Base-by-base conservation (phyloP, 2,888 invertebrate genomes). In the Dynastes maya region DNA sequence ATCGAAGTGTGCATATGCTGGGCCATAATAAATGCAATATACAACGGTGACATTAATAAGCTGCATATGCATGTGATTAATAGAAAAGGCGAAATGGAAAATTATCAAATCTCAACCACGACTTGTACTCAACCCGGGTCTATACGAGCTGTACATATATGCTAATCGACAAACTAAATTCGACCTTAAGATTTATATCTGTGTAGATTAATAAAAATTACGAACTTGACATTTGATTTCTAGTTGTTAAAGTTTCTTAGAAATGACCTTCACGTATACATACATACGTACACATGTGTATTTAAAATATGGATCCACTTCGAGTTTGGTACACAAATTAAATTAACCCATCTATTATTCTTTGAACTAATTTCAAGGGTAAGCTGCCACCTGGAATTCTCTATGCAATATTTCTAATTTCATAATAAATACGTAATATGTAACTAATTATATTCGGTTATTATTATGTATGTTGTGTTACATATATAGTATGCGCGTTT, bases 181-280 rank as follows among this genome's bases (percentile, higher is more conserved):
- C 68, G 68, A 68, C 68, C 68, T 68, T 68, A 68, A 68, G 68
- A 68, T 68, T 68, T 13, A 49, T 68, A 68, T 68, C 68, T 68
- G 49, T 65, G 65, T 51, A 49, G 51, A 72, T 72, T 72, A 61
- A 72, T 72, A 61, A 61, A 61, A 72, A 72, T 72, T 61, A 40
- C 61, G 61, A 72, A 61, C 58, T 72, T 72, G 72, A 72, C 68
- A 72, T 72, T 72, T 72, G 61, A 22, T 61, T 72, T 72, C 58
- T 45, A 22, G 61, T 68, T 51, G 68, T 27, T 68, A 49, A 65
- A 72, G 40, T 58, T 61, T 37, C 58, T 40, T 72, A 61, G 68
- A 27, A 49, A 11, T 61, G 58, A 61, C 72, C 72, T 61, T 72
- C 37, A 72, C 16, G 37, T 27, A 72, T 45, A 64, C 3, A 64